Base-by-base conservation (phyloP, 1,140 invertebrate genomes). In the Frieseomelitta varia region DNA sequence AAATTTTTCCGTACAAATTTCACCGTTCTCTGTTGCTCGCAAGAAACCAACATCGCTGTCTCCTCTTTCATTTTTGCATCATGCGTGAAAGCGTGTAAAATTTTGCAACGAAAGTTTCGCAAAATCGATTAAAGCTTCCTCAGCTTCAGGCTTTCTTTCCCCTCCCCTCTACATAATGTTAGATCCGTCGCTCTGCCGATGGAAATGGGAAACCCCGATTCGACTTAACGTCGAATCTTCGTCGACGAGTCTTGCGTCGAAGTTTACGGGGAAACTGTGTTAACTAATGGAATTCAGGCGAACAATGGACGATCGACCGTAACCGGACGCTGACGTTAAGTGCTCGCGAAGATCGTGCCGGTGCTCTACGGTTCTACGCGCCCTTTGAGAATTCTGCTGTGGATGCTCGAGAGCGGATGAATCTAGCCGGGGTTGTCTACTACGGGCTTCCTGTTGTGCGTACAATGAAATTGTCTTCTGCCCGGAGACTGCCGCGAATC, bases 231-330 rank as follows among this genome's bases (percentile, higher is more conserved):
- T 61, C 39, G 39, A 83, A 63, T 74, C 79, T 47, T 72, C 39
- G n/a, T 10, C 3, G 39, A 51, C 34, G 68, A n/a, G 74, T n/a
- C 34, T 76, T 30, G 74, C 30, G 34, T 76, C 34, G 39, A 47
- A 51, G 80, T 82, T 82, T 81, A 65, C 51, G 61, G 51, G 39
- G 71, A n/a, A 76, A 76, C 61, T 53, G 61, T 82, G 80, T 67
- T 76, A 82, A 82, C 61, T 82, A 82, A 82, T 76, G 61, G 72
- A 76, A 82, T 82, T 76, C 72, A 63, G 19, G 12, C 15, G 72
- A 39, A 82, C 80, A 76, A 55, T 55, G 24, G 61, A 65, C 39
- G 80, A 56, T 55, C 69, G 80, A 24, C 39, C 51, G 72, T 67
- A 67, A 75, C 80, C 61, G 61, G 56, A 76, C 80, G 30, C 51